These are phyloP conservation scores for Cephalopterus ornatus DNA, from an alignment of 2,113 vertebrate species.

Conservation along the genomic window DNA sequence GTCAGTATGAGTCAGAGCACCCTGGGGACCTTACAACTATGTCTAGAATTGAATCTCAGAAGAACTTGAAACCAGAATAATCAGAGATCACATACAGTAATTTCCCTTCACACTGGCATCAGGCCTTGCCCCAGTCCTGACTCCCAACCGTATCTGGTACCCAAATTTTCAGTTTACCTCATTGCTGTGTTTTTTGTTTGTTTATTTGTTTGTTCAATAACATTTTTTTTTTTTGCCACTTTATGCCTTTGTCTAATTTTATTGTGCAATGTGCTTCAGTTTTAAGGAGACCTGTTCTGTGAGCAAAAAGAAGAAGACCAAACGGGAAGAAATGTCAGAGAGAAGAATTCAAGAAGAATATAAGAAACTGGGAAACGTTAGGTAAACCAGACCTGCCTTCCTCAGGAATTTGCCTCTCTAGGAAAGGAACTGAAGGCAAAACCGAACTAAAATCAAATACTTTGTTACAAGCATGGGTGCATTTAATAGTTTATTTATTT, in stretches of 20 bases:
- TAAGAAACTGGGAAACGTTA: constrained; percentile 88
- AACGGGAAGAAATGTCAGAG: constrained; percentile 90
- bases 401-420: neutral
- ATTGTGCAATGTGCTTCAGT: constrained; percentile 64
- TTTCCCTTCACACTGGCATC: neutral
- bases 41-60: neutral
- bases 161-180: neutral
- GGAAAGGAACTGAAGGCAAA: neutral
- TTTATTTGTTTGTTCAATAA: too few species aligned
- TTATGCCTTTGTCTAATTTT: neutral
- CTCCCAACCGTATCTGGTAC: neutral
- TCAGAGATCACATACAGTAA: neutral
- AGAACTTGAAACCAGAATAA: neutral
- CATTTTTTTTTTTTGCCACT: rapidly evolving
- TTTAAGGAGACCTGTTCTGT: constrained; percentile 96
- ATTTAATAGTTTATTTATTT: neutral
- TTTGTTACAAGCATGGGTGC: neutral
- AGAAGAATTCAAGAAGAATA: constrained; percentile 94
- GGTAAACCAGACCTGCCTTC: constrained; percentile 67
- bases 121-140: neutral
- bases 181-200: neutral
- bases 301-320: constrained; percentile 95
- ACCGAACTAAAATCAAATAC: neutral
- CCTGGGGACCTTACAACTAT: neutral
- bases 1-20: neutral